phyloP scores from a whole-genome alignment of 2,797 vertebrate species.

The Luscinia luscinia region DNA sequence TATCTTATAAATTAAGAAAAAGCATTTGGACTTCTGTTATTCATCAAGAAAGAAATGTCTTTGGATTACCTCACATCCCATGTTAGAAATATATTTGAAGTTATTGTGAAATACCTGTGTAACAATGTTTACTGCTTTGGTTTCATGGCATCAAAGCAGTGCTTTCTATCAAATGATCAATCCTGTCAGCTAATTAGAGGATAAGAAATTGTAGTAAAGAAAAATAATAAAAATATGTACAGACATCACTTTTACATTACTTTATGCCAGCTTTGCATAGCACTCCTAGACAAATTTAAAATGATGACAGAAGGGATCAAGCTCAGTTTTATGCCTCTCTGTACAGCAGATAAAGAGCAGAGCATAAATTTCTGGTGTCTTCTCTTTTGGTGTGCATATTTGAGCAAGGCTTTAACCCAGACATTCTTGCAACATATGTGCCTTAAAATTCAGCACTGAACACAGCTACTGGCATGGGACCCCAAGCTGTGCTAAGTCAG shows the following conservation, averaged over 20 bases:
- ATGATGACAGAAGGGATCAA: not conserved
- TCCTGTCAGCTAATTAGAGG: not conserved
- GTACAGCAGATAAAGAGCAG: not conserved
- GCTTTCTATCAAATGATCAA: not conserved
- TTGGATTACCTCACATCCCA: not conserved
- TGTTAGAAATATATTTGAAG: not conserved
- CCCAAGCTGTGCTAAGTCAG: not conserved
- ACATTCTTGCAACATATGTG: not conserved
- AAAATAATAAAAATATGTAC: not conserved
- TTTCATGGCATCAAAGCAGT: slow-evolving; percentile 12
- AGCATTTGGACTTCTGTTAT: slow-evolving; percentile 31
- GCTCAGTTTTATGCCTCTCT: not conserved
- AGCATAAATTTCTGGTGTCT: not conserved
- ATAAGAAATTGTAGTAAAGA: not conserved
- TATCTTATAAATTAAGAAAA: slow-evolving; percentile 52
- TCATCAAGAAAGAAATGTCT: slow-evolving; percentile 31
- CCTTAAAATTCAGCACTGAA: not conserved
- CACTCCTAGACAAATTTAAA: not conserved
- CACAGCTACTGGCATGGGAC: not conserved
- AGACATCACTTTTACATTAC: not conserved
- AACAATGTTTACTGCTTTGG: not conserved
- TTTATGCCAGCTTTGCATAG: not conserved
- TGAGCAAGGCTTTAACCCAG: not conserved
- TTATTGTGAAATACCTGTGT: not conserved
- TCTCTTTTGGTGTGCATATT: not conserved